A percentile compares a stretch with the other conserved stretches of the same genome.
phyloP scores from a whole-genome alignment of 2,797 vertebrate genomes.

The Lepidocolaptes lacrymiger region DNA sequence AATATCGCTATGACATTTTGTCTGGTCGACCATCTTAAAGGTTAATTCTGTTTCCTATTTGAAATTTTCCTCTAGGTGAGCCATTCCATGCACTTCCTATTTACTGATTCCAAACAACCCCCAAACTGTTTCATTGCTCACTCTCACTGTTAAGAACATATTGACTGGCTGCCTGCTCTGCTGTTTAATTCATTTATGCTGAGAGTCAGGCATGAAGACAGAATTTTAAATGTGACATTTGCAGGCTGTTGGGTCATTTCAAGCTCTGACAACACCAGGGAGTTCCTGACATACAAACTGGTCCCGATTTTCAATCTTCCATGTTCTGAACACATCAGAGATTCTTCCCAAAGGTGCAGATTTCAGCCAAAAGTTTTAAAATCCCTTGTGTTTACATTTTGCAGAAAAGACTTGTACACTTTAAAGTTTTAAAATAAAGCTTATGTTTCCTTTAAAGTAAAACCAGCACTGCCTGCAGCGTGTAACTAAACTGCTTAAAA shows the following conservation, averaged over 20 bases:
- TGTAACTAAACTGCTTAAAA: constrained; percentile 17
- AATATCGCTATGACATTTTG: constrained; percentile 76
- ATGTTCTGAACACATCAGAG: constrained; percentile 71
- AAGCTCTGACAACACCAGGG: constrained; percentile 75
- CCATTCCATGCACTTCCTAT: constrained; percentile 64
- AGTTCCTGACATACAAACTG: constrained; percentile 79
- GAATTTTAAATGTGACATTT: constrained; percentile 85
- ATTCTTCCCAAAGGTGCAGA: constrained; percentile 43
- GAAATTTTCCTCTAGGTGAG: constrained; percentile 70
- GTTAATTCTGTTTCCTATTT: constrained; percentile 76
- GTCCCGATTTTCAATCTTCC: constrained; percentile 75
- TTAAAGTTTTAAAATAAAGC: constrained; percentile 62
- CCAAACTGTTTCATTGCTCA: constrained; percentile 74
- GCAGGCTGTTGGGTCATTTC: constrained; percentile 80
- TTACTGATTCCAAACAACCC: constrained; percentile 77
- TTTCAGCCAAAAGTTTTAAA: constrained; percentile 62
- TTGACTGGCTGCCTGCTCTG: constrained; percentile 80
- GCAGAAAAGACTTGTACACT: constrained; percentile 31
- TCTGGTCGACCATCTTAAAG: constrained; percentile 73
- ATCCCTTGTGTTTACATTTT: constrained; percentile 49
- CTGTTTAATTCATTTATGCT: constrained; percentile 84
- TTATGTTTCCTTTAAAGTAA: constrained; percentile 61
- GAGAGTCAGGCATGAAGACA: constrained; percentile 78
- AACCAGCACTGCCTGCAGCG: constrained; percentile 43
- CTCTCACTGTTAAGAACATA: constrained; percentile 77